Conservation (phyloP, 2,797 vertebrate genomes). For the Sebastes diploproa region DNA sequence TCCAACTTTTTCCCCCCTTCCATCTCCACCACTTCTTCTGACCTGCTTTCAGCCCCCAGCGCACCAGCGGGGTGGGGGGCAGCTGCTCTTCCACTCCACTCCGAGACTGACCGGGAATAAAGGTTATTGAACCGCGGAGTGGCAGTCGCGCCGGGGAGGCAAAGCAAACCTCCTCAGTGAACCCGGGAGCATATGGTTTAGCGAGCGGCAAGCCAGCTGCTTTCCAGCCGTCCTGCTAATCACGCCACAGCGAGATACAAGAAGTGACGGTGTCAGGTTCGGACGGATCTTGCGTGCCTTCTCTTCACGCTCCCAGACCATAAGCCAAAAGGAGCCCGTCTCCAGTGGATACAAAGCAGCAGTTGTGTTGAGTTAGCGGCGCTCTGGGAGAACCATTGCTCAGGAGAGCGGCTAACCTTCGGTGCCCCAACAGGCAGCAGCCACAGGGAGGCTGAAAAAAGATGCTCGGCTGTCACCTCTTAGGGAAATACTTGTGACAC, state of each 20-base stretch:
- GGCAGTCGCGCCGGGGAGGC: slow-evolving; percentile 13
- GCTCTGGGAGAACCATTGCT: slow-evolving; percentile 41
- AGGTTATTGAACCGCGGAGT: slow-evolving; percentile 59
- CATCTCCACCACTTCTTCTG: slow-evolving; percentile 41
- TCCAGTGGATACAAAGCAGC: slow-evolving; percentile 56
- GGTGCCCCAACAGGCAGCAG: slow-evolving; percentile 19
- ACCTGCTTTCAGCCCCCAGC: slow-evolving; percentile 37
- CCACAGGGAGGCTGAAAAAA: slow-evolving; percentile 23
- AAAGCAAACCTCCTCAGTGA: slow-evolving; percentile 32
- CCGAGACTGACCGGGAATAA: slow-evolving; percentile 33
- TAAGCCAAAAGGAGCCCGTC: slow-evolving; percentile 21
- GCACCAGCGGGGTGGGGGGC: slow-evolving; percentile 13
- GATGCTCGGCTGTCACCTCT: slow-evolving; percentile 48
- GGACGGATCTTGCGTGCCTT: slow-evolving; percentile 6
- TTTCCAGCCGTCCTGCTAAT: slow-evolving; percentile 62
- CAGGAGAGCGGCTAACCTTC: slow-evolving; percentile 18
- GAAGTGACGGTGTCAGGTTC: slow-evolving; percentile 31
- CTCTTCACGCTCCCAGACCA: slow-evolving; percentile 1
- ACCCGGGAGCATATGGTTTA: slow-evolving; percentile 62
- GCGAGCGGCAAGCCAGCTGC: slow-evolving; percentile 62
- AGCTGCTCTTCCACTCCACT: slow-evolving; percentile 2
- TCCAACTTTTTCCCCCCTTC: slow-evolving; percentile 56
- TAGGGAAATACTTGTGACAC: slow-evolving; percentile 65
- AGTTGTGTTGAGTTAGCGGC: slow-evolving; percentile 37
- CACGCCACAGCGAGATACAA: slow-evolving; percentile 52